Evolutionary conservation across 2,888 invertebrate species (phyloP).

Genomic region (Chaetoderma sp.): DNA sequence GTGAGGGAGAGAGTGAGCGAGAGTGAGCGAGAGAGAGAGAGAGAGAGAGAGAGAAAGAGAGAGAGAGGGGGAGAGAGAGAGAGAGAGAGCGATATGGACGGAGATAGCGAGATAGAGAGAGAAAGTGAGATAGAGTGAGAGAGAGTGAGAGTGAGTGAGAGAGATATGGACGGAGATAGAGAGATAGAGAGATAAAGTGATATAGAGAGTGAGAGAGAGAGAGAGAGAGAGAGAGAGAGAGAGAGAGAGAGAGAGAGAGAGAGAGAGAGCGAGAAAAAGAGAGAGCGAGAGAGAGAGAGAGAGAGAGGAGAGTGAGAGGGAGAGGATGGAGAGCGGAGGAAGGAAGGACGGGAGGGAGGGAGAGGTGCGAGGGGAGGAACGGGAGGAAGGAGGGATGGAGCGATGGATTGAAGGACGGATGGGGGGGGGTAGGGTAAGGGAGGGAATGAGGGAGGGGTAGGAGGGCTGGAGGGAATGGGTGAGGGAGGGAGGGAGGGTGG

Average conservation of each 20-base stretch:
- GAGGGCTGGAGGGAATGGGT: background rate
- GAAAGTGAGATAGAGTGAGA: too few species aligned
- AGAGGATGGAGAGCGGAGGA: background rate
- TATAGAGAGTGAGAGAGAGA: too few species aligned
- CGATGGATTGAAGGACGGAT: background rate
- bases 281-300: too few species aligned
- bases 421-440: background rate
- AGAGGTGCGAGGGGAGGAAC: background rate
- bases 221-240: background rate
- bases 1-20: too few species aligned
- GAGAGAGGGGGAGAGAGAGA: too few species aligned
- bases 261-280: too few species aligned
- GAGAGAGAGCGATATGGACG: conserved; percentile 8
- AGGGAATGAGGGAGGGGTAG: background rate
- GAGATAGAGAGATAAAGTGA: too few species aligned
- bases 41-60: too few species aligned
- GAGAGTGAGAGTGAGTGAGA: too few species aligned
- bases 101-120: too few species aligned
- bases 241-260: background rate
- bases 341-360: background rate
- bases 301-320: background rate
- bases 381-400: too few species aligned
- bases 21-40: too few species aligned
- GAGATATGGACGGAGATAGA: background rate
- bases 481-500: background rate